Evolutionary conservation across 2,888 invertebrate species (phyloP).

Genomic region (Napeogenes inachia): DNA sequence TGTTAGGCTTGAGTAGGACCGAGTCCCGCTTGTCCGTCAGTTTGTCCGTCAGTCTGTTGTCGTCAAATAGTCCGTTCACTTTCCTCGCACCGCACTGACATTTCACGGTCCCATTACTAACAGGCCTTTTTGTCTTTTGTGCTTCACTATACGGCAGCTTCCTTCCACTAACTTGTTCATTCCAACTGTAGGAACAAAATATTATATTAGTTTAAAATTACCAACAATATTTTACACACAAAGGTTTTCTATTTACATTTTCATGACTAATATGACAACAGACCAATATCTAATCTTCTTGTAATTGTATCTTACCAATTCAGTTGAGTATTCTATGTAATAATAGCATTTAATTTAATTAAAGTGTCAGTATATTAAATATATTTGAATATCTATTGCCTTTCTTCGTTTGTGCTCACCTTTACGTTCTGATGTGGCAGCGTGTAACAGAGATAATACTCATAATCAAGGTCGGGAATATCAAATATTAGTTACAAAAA

Average conservation of each 20-base stretch:
- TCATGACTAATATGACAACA: not conserved
- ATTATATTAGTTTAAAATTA: slow-evolving; percentile 13
- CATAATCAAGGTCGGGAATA: slow-evolving; percentile 57
- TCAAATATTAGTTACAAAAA: slow-evolving; percentile 17
- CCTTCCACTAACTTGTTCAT: slow-evolving; percentile 73
- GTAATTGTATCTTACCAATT: too few species aligned
- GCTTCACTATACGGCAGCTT: slow-evolving; percentile 76
- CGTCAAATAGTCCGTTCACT: slow-evolving; percentile 58
- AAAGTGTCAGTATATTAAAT: too few species aligned
- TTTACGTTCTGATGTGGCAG: slow-evolving; percentile 73
- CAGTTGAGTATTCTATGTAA: too few species aligned
- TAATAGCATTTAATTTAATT: too few species aligned
- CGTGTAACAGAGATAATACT: slow-evolving; percentile 71
- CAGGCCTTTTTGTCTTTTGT: slow-evolving; percentile 74
- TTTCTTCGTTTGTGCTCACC: slow-evolving; percentile 50
- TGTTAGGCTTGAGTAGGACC: slow-evolving; percentile 61
- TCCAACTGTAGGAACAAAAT: slow-evolving; percentile 61
- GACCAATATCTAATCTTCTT: too few species aligned
- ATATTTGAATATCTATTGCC: not conserved
- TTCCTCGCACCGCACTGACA: slow-evolving; percentile 69
- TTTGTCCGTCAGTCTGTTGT: slow-evolving; percentile 48
- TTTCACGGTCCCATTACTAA: slow-evolving; percentile 64
- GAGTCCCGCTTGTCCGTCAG: slow-evolving; percentile 39
- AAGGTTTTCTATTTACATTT: not conserved
- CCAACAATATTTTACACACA: not conserved